Evolutionary conservation across 2,888 invertebrate species (phyloP).

Genomic region (Drosophila cyrtoloma): DNA sequence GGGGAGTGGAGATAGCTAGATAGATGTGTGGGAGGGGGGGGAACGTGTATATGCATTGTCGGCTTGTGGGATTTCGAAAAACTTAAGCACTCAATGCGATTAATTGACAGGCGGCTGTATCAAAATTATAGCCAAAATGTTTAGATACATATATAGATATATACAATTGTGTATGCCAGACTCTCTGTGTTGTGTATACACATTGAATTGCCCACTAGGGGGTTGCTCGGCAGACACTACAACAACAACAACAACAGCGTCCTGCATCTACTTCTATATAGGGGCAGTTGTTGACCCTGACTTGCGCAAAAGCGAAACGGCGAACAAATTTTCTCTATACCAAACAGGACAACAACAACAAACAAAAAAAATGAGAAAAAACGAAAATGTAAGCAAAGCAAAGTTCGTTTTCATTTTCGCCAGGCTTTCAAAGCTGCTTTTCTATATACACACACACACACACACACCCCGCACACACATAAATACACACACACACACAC

Average conservation of each 20-base stretch:
- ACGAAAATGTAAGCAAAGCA: constrained; percentile 45
- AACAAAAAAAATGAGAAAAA: constrained; percentile 3
- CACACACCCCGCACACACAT: neutral
- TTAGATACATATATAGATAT: constrained; percentile 7
- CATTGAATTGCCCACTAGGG: constrained; percentile 67
- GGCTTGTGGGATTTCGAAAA: constrained; percentile 41
- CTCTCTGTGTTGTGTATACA: constrained; percentile 29
- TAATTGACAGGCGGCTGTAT: constrained; percentile 55
- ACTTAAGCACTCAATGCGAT: constrained; percentile 73
- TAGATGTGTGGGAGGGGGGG: neutral
- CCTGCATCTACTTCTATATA: constrained; percentile 56
- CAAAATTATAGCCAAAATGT: constrained; percentile 15
- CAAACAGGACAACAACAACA: constrained; percentile 17
- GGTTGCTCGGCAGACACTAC: constrained; percentile 65
- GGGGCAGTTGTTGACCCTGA: constrained; percentile 82
- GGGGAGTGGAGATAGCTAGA: neutral
- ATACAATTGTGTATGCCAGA: constrained; percentile 15
- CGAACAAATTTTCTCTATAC: constrained; percentile 68
- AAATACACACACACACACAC: neutral
- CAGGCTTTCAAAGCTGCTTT: constrained; percentile 45
- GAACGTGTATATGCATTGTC: constrained; percentile 24
- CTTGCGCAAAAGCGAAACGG: constrained; percentile 80
- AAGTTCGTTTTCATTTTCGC: constrained; percentile 72
- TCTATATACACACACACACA: constrained; percentile 19
- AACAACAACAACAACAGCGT: constrained; percentile 31